Conservation (phyloP, 2,113 vertebrate genomes). For the Eublepharis macularius region DNA sequence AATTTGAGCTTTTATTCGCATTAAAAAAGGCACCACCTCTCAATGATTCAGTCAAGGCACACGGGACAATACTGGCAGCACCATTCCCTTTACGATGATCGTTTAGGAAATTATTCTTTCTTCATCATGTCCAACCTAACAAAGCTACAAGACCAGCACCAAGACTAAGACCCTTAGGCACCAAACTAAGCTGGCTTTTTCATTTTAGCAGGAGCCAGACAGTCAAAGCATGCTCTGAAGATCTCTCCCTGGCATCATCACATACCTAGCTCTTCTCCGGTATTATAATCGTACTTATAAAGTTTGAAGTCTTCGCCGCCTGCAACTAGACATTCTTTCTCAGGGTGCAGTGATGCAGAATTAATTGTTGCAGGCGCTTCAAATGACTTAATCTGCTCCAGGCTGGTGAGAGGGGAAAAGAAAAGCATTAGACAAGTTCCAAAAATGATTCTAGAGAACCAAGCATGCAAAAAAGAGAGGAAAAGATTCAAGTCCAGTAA, state of each 20-base stretch:
- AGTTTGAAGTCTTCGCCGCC: constrained; percentile 99
- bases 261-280: constrained; percentile 95
- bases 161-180: neutral
- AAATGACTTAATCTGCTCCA: constrained; percentile 94
- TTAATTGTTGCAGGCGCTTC: constrained; percentile 94
- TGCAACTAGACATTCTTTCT: constrained; percentile 96
- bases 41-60: neutral
- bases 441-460: neutral
- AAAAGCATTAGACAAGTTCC: neutral
- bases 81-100: neutral
- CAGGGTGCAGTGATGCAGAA: constrained; percentile 96
- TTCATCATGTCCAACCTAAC: neutral
- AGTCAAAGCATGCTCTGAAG: neutral
- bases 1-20: neutral
- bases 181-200: neutral
- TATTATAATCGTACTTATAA: constrained; percentile 98
- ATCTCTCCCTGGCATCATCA: neutral
- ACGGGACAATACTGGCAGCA: neutral
- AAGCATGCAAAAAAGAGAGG: neutral
- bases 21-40: neutral
- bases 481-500: too few species aligned
- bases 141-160: neutral
- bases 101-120: neutral
- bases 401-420: constrained; percentile 65
- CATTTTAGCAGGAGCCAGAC: neutral